Evolutionary conservation across 1,140 invertebrate species (phyloP), one percentile per base, ranked within the genome.

Genomic region (Bombyx mandarina): DNA sequence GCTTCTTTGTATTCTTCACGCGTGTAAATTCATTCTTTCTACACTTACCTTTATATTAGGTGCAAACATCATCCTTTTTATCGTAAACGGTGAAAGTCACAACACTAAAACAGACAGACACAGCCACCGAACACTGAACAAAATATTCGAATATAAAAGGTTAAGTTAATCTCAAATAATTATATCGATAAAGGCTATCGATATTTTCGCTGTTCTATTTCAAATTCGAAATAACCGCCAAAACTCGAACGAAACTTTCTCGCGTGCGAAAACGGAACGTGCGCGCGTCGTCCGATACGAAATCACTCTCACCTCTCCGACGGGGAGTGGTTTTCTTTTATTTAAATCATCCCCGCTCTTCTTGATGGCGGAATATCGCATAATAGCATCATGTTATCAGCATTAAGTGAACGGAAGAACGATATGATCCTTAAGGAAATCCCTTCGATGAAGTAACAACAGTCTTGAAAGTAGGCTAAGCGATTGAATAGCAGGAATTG

Each of bases 271-370:
- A 53, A 18, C n/a, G 73, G 69, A 64, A 68, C 73, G 77, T 76
- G 68, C 71, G 69, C 65, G 62, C 58, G 52, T 55, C 54, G 58
- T 12, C 67, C 65, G 58, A 54, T 68, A 59, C 60, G 64, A 61
- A 67, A 75, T 83, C 78, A 86, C 82, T 86, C 82, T 86, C 82
- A 78, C 82, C 77, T 62, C 66, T 67, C 63, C 65, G 61, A 58
- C 57, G 58, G 57, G 62, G 52, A 44, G 62, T 60, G 73, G 75
- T 79, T 82, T 82, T 75, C 77, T 84, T 83, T 83, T 86, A 81
- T 81, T 85, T 75, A 75, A 82, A 73, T 63, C 52, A 77, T 83
- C 79, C 82, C 82, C 79, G 70, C 82, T 80, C 46, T 77, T 75
- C 44, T 56, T 61, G 63, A 75, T 77, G 73, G 71, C 75, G 69